Conservation (phyloP, 2,113 vertebrate genomes). For the Zeus faber region DNA sequence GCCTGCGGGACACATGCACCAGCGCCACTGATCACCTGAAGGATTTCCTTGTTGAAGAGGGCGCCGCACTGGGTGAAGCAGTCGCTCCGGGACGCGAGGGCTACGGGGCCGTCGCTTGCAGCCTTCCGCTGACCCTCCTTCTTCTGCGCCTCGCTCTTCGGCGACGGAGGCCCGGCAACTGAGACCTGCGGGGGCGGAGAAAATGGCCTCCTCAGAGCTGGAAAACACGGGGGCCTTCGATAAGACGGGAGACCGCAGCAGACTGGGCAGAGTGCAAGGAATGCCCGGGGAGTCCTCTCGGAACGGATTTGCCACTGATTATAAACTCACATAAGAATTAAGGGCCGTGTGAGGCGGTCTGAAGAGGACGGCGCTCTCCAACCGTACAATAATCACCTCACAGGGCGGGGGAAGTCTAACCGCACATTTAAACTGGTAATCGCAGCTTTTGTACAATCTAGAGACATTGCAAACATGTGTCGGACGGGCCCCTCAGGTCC, state of each 20-base stretch:
- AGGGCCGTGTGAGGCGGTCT: not conserved
- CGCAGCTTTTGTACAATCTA: conserved; percentile 24
- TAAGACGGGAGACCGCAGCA: not conserved
- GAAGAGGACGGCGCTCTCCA: not conserved
- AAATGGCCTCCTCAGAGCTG: conserved; percentile 4
- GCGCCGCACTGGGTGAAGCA: conserved; percentile 63
- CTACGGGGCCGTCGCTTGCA: conserved; percentile 31
- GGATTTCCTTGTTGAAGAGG: conserved; percentile 69
- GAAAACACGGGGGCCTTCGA: conserved; percentile 5
- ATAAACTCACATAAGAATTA: conserved; percentile 12
- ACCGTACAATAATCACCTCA: conserved; percentile 23
- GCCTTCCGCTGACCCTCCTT: conserved; percentile 31
- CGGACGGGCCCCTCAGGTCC: conserved; percentile 29
- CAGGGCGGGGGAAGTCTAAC: conserved; percentile 26
- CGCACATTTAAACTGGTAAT: conserved; percentile 24
- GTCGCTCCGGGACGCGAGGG: conserved; percentile 44
- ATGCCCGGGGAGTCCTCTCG: not conserved
- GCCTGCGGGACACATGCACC: not conserved
- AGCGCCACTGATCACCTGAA: conserved; percentile 56
- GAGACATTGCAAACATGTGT: conserved; percentile 41
- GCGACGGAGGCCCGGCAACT: conserved; percentile 17
- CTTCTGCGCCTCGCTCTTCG: conserved; percentile 36
- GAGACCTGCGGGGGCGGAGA: conserved; percentile 43
- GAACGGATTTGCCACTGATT: not conserved
- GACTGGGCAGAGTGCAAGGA: not conserved